Percentiles rank a stretch among this genome's conserved stretches.
These are phyloP conservation scores for Myiotriccus ornatus DNA, from an alignment of 2,797 vertebrate genomes.

Conservation along the genomic window DNA sequence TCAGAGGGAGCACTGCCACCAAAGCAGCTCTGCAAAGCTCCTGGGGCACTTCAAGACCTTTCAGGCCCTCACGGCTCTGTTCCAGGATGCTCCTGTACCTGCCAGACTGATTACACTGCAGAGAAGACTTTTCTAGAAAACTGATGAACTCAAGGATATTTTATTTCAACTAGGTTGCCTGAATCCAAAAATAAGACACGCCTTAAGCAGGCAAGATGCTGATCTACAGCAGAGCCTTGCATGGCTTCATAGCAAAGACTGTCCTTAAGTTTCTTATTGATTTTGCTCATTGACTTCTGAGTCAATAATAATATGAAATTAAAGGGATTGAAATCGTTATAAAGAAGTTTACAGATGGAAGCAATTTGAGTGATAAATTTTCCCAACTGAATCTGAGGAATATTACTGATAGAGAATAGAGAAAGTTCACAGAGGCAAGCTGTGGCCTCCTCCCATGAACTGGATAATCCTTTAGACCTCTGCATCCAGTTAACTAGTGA, in stretches of 20 bases:
- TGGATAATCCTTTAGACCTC: not conserved
- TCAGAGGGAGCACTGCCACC: not conserved
- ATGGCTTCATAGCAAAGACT: not conserved
- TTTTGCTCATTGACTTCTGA: not conserved
- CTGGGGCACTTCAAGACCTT: not conserved
- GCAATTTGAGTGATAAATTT: not conserved
- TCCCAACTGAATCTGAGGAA: not conserved
- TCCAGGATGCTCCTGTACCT: not conserved
- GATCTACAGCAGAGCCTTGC: not conserved
- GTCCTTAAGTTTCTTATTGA: not conserved
- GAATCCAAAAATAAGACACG: not conserved
- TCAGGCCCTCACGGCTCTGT: not conserved
- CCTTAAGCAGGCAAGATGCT: not conserved
- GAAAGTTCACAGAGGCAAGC: not conserved
- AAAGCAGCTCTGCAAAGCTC: not conserved
- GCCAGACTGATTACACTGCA: not conserved
- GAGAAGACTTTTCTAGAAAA: not conserved
- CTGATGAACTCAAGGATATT: not conserved
- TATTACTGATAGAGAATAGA: not conserved
- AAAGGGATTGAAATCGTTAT: not conserved
- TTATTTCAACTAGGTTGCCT: not conserved
- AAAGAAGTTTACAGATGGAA: not conserved
- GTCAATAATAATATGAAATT: not conserved
- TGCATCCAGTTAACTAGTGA: not conserved
- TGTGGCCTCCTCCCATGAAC: not conserved